These are phyloP conservation scores for Eptesicus fuscus DNA, from an alignment of 2,113 vertebrate species.

Conservation along the genomic window DNA sequence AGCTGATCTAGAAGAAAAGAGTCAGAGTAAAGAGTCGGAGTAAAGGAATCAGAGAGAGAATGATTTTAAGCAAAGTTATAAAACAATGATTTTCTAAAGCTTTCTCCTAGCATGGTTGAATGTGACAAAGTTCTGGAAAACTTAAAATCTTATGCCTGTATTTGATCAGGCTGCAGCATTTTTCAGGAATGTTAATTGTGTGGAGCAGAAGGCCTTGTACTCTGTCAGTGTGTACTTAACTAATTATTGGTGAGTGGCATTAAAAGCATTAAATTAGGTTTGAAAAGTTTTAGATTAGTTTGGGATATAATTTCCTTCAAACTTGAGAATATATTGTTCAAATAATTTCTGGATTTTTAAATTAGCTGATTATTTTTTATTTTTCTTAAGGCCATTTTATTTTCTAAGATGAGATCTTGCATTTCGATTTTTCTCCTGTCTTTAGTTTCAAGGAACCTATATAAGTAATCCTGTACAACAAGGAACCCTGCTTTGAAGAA, in stretches of 20 bases:
- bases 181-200: not conserved
- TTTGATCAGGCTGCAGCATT: not conserved
- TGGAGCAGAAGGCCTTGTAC: not conserved
- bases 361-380: not conserved
- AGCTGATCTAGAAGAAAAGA: not conserved
- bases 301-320: not conserved
- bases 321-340: not conserved
- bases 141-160: not conserved
- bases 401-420: not conserved
- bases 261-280: constrained; percentile 1
- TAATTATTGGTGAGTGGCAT: not conserved
- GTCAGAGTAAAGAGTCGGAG: not conserved
- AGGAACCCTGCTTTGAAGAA: not conserved
- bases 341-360: not conserved
- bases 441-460: not conserved
- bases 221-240: not conserved
- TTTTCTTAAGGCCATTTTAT: not conserved
- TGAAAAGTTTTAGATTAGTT: not conserved
- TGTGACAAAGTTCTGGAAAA: not conserved
- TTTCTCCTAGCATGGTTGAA: not conserved
- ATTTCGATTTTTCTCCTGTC: not conserved
- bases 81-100: not conserved
- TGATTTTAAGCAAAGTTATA: constrained; percentile 20
- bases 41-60: not conserved
- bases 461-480: not conserved